Evolutionary conservation across 2,888 invertebrate genomes (phyloP).

Genomic region (Patella depressa): DNA sequence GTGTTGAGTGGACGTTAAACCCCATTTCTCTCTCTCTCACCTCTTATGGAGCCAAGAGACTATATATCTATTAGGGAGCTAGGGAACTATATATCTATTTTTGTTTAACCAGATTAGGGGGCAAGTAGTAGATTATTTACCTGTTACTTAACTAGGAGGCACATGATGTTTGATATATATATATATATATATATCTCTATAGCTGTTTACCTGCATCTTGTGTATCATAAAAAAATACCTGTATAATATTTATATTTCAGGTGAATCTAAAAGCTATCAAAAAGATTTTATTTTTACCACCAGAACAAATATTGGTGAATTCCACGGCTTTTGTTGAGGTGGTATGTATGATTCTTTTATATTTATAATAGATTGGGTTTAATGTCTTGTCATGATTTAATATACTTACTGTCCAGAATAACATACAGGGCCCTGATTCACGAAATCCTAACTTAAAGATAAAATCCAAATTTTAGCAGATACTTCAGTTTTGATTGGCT

Average conservation of each 20-base stretch:
- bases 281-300: constrained; percentile 61
- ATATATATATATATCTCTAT: neutral
- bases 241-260: constrained; percentile 36
- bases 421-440: neutral
- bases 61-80: too few relatives aligned
- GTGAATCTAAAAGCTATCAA: constrained; percentile 59
- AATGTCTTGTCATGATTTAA: neutral
- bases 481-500: too few relatives aligned
- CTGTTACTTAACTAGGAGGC: too few relatives aligned
- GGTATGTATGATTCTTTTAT: constrained; percentile 26
- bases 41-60: too few relatives aligned
- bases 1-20: too few relatives aligned
- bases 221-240: neutral
- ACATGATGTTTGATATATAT: neutral
- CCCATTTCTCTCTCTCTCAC: too few relatives aligned
- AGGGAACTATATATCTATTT: too few relatives aligned
- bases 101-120: too few relatives aligned
- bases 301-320: constrained; percentile 54
- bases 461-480: too few relatives aligned
- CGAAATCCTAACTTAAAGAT: too few relatives aligned
- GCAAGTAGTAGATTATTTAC: too few relatives aligned
- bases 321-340: constrained; percentile 41
- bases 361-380: neutral
- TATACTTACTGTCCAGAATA: too few relatives aligned
- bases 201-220: neutral